Evolutionary conservation across 2,888 invertebrate genomes (phyloP).

Genomic region (Melieria omissa): DNA sequence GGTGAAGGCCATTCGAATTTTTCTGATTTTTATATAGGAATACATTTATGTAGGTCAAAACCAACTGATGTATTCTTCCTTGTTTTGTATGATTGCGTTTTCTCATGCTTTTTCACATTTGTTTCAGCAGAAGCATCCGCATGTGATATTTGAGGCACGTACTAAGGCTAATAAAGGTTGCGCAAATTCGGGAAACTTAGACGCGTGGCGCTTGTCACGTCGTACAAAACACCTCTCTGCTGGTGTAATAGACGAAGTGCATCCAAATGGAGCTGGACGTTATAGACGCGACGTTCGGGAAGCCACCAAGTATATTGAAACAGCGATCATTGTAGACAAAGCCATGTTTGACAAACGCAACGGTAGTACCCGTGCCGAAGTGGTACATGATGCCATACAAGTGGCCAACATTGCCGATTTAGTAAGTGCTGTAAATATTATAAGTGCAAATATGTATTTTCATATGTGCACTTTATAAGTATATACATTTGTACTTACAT

Average conservation of each 20-base stretch:
- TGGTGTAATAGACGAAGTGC: conserved; percentile 64
- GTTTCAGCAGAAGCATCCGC: conserved; percentile 96
- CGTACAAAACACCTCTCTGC: conserved; percentile 71
- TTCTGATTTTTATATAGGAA: too few species aligned
- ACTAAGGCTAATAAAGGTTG: conserved; percentile 92
- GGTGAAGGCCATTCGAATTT: conserved; percentile 36
- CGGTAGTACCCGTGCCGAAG: conserved; percentile 86
- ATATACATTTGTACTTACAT: too few species aligned
- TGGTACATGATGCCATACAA: conserved; percentile 95
- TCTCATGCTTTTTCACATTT: conserved; percentile 55
- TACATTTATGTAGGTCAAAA: not conserved
- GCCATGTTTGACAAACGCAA: conserved; percentile 95
- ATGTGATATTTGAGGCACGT: conserved; percentile 95
- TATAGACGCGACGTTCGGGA: conserved; percentile 84
- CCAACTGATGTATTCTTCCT: not conserved
- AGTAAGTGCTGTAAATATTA: conserved; percentile 71
- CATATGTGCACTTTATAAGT: too few species aligned
- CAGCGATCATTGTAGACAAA: conserved; percentile 95
- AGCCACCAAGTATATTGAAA: conserved; percentile 94
- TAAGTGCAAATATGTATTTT: too few species aligned
- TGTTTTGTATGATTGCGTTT: not conserved
- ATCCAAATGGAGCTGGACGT: conserved; percentile 66
- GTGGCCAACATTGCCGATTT: conserved; percentile 97
- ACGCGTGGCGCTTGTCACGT: conserved; percentile 76
- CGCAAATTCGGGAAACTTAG: conserved; percentile 82